Evolutionary conservation across 2,797 vertebrate species (phyloP).

Genomic region (Bufotes viridis): DNA sequence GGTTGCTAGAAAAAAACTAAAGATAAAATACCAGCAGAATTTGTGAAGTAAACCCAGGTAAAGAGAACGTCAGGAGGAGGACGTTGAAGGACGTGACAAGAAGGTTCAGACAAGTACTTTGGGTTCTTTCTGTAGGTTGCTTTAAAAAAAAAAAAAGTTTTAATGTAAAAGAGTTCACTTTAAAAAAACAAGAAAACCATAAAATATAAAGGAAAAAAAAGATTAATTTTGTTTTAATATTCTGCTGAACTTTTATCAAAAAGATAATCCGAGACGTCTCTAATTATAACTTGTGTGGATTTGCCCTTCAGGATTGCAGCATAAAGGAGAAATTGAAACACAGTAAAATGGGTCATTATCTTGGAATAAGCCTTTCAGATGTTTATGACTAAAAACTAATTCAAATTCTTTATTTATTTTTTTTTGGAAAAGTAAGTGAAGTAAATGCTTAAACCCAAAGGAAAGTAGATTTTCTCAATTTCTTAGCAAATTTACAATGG

Average conservation of each 20-base stretch:
- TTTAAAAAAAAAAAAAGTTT: no score
- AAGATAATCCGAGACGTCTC: background rate
- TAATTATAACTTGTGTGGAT: slow-evolving; percentile 2
- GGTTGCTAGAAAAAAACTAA: no score
- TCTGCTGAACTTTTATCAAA: slow-evolving; percentile 18
- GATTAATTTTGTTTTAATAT: background rate
- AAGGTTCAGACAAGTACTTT: no score
- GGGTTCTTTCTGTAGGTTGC: no score
- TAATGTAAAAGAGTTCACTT: background rate
- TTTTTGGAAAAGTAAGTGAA: background rate
- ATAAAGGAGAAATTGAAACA: slow-evolving; percentile 24
- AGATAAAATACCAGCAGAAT: no score
- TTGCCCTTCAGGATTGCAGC: slow-evolving; percentile 29
- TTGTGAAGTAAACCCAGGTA: no score
- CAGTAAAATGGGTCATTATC: slow-evolving; percentile 22
- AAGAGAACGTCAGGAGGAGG: no score
- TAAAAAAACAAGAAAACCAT: background rate
- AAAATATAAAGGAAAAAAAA: slow-evolving; percentile 4
- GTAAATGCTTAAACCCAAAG: slow-evolving; percentile 11
- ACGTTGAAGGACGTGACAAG: no score
- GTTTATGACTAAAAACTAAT: slow-evolving; percentile 32
- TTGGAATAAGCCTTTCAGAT: slow-evolving; percentile 17
- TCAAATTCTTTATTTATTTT: background rate
- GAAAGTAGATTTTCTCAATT: slow-evolving; percentile 23
- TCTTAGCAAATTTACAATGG: slow-evolving; percentile 20